Evolutionary conservation across 2,797 vertebrate species (phyloP), one percentile per base, ranked within the genome.

Genomic region (Parauchenoglanis ngamensis): DNA sequence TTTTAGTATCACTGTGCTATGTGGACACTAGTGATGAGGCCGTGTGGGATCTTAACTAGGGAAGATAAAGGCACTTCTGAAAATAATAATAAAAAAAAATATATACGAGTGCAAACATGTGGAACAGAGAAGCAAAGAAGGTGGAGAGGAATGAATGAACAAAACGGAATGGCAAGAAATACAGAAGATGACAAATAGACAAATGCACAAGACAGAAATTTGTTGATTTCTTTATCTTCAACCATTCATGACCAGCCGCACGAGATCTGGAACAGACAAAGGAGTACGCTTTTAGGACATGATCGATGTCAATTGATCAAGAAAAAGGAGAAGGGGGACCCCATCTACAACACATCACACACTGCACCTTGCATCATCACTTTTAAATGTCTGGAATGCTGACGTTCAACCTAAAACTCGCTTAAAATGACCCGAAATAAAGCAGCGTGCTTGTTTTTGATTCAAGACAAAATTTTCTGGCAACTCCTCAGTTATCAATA

Each of bases 31-130:
- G 84, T 84, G 73, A 83, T 56, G 31, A 65, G 52, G 88, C 88
- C 44, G 83, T 88, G 76, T 88, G 90, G 92, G 90, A 90, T 92
- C 84, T 92, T 91, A 87, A 89, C 67, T 83, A 44, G 46, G 95
- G 94, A 94, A 94, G 94, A 94, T 94, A 95, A 96, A 96, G 96
- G 96, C 95, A 96, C 96, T 96, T 95, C 84, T 94, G 94, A 96
- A 95, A 95, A 94, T 94, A 96, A 95, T 75, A 77, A 31, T 31
- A 10, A 49, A 49, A 49, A 49, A 49, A 49, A 49, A 49, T 0
- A 49, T 7, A 49, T 86, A 88, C 83, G 88, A 87, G 86, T 88
- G 87, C 88, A 88, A 88, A 89, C 13, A 49, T 70, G 59, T 23
- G 77, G 54, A 87, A 75, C 49, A 54, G 67, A 83, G 86, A 83